Percentiles rank a stretch among this genome's conserved stretches.
These are phyloP conservation scores for Lepus oiostolus DNA, from an alignment of 2,797 vertebrate genomes.

Conservation along the genomic window DNA sequence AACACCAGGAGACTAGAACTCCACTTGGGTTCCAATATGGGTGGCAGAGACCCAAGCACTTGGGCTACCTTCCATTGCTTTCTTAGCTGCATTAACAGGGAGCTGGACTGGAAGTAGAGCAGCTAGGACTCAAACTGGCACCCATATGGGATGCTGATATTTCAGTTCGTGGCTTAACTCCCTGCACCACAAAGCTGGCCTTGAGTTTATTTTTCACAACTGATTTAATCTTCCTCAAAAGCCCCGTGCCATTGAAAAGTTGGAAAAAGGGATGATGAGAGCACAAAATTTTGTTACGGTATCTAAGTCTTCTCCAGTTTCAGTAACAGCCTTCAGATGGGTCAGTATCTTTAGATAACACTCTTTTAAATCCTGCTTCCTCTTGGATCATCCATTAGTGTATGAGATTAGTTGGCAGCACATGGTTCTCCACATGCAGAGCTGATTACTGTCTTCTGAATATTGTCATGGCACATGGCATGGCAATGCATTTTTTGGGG, in stretches of 20 bases:
- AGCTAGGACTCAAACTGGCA: too few relatives aligned
- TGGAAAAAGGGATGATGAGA: background rate
- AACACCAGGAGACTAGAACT: too few relatives aligned
- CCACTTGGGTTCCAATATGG: too few relatives aligned
- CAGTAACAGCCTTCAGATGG: background rate
- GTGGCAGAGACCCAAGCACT: too few relatives aligned
- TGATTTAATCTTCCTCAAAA: constrained; percentile 20
- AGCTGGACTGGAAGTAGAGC: too few relatives aligned
- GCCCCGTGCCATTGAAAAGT: background rate
- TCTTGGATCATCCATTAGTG: background rate
- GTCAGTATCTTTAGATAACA: constrained; percentile 1
- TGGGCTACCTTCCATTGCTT: too few relatives aligned
- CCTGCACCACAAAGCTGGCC: too few relatives aligned
- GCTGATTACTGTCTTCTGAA: background rate
- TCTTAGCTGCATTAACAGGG: too few relatives aligned
- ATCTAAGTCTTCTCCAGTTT: background rate
- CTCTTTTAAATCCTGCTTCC: background rate
- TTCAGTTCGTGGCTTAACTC: too few relatives aligned
- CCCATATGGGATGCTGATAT: too few relatives aligned
- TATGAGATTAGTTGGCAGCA: background rate
- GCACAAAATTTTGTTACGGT: background rate
- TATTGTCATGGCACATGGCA: background rate
- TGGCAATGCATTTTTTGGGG: background rate
- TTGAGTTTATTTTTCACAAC: constrained; percentile 10
- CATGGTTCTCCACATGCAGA: background rate